Evolutionary conservation across 2,888 invertebrate genomes (phyloP), one percentile per base, ranked within the genome.

Genomic region (Opisthograptis luteolata): DNA sequence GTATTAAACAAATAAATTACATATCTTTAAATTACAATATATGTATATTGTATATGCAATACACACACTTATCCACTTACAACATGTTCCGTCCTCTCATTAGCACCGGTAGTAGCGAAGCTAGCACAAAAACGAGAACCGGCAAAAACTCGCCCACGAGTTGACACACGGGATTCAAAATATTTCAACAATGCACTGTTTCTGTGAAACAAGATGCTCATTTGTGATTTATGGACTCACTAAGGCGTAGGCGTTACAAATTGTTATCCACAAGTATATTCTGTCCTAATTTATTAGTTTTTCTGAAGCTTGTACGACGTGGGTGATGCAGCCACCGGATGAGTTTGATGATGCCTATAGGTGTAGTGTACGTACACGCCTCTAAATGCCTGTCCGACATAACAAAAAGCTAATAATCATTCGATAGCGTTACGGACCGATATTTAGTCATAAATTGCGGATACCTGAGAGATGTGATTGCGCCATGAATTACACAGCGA

Each of bases 141-240:
- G 30, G 72, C 77, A 84, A 86, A 87, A 87, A 87, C 72, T 55
- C 36, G 60, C 49, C 67, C 70, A 64, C 70, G 70, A 82, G 82
- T 79, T 87, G 88, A 87, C 86, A 88, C 85, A 84, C 81, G 78
- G 70, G 78, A 78, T 83, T 79, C 74, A 70, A 88, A 85, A 86
- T 84, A 90, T 88, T 85, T 87, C 87, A 76, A 79, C 86, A 80
- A 86, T 86, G 84, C 78, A 62, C 71, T 72, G 69, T 79, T 86
- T 81, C 79, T 77, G 70, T 77, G 84, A 84, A 86, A 87, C 82
- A 85, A 83, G 81, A 82, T 74, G 72, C 82, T 73, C 65, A 65
- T 54, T 55, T 74, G 70, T 87, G 85, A 87, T 86, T 88, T 87
- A 87, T 84, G 74, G 72, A 67, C 62, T 63, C 68, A 72, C 68